Conservation (phyloP, 92 coral and sea anemone genomes). For the Palythoa grandiflora region DNA sequence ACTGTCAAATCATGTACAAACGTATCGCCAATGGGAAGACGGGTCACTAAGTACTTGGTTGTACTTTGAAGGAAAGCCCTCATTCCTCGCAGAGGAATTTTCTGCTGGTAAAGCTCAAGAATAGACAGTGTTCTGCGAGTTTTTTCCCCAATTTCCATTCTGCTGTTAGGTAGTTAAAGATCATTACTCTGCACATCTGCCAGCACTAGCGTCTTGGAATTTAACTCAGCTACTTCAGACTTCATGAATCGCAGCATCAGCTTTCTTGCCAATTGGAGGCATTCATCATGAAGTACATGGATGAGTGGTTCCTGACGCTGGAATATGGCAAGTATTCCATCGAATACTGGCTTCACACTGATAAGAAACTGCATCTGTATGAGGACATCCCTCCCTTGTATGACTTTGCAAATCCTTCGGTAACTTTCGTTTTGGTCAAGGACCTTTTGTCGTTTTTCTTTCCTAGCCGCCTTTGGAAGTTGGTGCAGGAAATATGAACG, state of each 20-base stretch:
- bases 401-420: background rate
- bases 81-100: conserved; percentile 50
- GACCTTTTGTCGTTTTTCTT: background rate
- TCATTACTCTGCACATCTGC: conserved; percentile 48
- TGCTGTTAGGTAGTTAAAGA: conserved; percentile 45
- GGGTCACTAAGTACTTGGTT: conserved; percentile 50
- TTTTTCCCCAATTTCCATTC: conserved; percentile 50
- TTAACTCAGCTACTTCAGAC: conserved; percentile 20
- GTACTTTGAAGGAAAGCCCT: conserved; percentile 58
- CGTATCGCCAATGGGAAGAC: conserved; percentile 53
- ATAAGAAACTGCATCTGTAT: conserved; percentile 43
- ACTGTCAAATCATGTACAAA: conserved; percentile 48
- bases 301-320: conserved; percentile 46
- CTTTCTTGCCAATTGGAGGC: conserved; percentile 48
- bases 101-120: conserved; percentile 49
- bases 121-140: conserved; percentile 42
- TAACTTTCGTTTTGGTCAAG: background rate
- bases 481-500: background rate
- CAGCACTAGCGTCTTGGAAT: conserved; percentile 40
- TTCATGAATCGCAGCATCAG: conserved; percentile 35
- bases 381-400: conserved; percentile 40
- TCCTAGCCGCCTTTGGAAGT: background rate
- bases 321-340: conserved; percentile 35
- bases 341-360: conserved; percentile 52
- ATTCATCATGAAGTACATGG: conserved; percentile 53